These are phyloP conservation scores for Molossus molossus DNA, from an alignment of 2,797 vertebrate species.

Conservation along the genomic window DNA sequence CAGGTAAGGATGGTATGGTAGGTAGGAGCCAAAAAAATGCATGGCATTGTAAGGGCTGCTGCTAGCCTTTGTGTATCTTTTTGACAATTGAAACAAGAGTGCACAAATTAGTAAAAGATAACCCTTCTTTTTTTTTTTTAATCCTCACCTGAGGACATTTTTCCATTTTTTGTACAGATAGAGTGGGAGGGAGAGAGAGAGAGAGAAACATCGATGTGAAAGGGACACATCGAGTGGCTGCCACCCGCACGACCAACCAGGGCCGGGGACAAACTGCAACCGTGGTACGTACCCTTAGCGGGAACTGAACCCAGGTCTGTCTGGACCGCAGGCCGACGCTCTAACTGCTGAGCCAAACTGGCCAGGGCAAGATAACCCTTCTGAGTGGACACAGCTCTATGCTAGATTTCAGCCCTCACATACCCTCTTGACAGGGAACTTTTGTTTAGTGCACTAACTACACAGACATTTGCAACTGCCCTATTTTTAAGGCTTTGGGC, in stretches of 20 bases:
- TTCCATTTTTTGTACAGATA: no score
- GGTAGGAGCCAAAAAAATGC: not conserved
- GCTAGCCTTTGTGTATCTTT: not conserved
- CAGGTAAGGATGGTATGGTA: not conserved
- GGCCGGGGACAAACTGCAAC: no score
- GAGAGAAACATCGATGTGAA: no score
- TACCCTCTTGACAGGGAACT: not conserved
- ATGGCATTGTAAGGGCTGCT: not conserved
- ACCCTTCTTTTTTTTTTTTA: no score
- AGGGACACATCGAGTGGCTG: no score
- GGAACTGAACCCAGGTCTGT: no score
- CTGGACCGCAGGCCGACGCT: no score
- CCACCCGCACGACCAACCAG: no score
- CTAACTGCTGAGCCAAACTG: no score
- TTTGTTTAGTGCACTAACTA: not conserved
- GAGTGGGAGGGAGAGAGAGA: no score
- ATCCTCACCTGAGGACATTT: no score
- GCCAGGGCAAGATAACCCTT: not conserved
- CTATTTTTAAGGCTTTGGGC: not conserved
- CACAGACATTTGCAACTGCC: not conserved
- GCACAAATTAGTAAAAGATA: not conserved
- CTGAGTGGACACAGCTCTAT: not conserved
- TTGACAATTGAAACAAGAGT: conserved; percentile 5
- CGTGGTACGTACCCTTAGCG: no score
- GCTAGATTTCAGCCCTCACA: conserved; percentile 13